Evolutionary conservation across 2,888 invertebrate species (phyloP), one percentile per base, ranked within the genome.

Genomic region (Drosophila diplacantha): DNA sequence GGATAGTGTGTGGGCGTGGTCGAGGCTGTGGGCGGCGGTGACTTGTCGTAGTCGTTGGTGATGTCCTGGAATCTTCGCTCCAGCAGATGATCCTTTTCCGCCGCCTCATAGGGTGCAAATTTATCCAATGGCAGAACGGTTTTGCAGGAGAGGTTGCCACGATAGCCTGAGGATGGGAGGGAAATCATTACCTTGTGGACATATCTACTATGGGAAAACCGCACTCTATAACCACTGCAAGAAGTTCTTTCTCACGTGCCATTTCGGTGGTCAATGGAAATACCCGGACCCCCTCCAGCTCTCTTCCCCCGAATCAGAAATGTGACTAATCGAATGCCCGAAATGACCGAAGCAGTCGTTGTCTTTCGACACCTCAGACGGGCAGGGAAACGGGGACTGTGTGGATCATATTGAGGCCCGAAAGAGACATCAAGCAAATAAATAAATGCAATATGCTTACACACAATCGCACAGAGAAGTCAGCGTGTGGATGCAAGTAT

Each of bases 51-150:
- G 37, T 87, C 87, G 53, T 83, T 86, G 46, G 85, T 86, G 39
- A 87, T 86, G 59, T 87, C 87, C 74, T 87, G 87, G 60, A 87
- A 86, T 52, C 88, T 81, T 7, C 87, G 82, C 66, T 87, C 87
- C 54, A 87, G 72, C 35, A 80, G 39, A 34, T 87, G 54, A 52
- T 87, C 87, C 72, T 88, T 88, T 5, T 88, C 88, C 1, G 69
- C 75, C 2, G 83, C 6, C 38, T 78, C 83, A 61, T 87, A 88
- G 12, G 85, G 84, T 43, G 78, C 82, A 62, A 87, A 86, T 65
- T 88, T 88, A 54, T 88, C 88, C 69, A 88, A 74, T 52, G 88
- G 88, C 50, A 88, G 73, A 5, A 88, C 85, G 3, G 88, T 88
- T 69, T 88, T 88, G 56, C 87, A 87, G 14, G 88, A 88, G 53